A percentile compares a stretch with the other conserved stretches of the same genome.
Conservation (phyloP, 2,113 vertebrate species). For the Paramormyrops kingsleyae region DNA sequence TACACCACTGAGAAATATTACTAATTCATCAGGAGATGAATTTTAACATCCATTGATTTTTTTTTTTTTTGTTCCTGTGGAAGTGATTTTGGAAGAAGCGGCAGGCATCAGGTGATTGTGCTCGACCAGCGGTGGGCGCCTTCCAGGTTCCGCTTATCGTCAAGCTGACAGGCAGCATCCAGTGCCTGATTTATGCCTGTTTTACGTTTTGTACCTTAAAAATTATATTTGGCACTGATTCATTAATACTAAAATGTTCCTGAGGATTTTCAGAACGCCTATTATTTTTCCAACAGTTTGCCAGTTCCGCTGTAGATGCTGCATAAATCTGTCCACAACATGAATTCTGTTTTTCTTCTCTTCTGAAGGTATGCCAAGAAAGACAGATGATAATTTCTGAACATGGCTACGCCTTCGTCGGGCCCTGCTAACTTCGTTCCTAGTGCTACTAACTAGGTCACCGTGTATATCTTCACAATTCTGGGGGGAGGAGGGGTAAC, state of each 20-base stretch:
- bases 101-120: not conserved
- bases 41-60: constrained; percentile 23
- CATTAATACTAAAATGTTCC: not conserved
- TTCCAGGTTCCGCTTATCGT: not conserved
- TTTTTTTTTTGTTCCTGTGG: not conserved
- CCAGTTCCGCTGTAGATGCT: not conserved
- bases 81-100: not conserved
- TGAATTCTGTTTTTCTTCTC: not conserved
- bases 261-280: not conserved
- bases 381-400: not conserved
- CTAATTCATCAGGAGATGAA: constrained; percentile 21
- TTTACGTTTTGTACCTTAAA: not conserved
- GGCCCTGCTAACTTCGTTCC: not conserved
- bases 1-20: constrained; percentile 20
- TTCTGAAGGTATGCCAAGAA: not conserved
- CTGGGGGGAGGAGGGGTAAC: not conserved
- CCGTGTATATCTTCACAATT: not conserved
- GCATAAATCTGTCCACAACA: not conserved
- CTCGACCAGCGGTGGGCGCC: not conserved
- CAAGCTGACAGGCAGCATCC: not conserved
- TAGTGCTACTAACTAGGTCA: not conserved
- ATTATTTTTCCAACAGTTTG: not conserved
- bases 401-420: not conserved
- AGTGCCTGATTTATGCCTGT: not conserved
- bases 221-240: not conserved